These are phyloP conservation scores for Drosophila greeni DNA, from an alignment of 2,888 invertebrate genomes.

Conservation along the genomic window DNA sequence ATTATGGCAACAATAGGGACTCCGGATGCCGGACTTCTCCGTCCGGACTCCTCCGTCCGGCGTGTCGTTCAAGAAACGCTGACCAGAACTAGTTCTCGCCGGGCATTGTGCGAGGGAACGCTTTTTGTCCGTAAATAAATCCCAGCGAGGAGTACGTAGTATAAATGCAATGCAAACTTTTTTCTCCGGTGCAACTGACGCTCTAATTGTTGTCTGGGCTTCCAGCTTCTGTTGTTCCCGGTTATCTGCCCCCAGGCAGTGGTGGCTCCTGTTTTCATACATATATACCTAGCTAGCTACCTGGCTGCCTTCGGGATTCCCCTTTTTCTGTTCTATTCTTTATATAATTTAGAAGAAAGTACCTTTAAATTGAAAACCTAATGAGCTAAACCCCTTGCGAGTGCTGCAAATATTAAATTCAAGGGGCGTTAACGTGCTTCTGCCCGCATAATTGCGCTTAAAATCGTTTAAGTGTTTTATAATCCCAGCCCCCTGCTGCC, in stretches of 20 bases:
- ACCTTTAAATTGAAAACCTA: conserved; percentile 62
- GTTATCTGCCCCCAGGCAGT: conserved; percentile 25
- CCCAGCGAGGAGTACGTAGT: conserved; percentile 49
- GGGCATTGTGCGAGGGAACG: conserved; percentile 14
- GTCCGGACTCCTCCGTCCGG: conserved; percentile 12
- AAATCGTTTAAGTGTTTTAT: conserved; percentile 73
- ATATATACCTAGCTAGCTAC: conserved; percentile 14
- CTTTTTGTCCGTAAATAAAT: conserved; percentile 64
- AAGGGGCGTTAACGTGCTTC: conserved; percentile 58
- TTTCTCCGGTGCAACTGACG: conserved; percentile 70
- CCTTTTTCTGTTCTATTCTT: conserved; percentile 5
- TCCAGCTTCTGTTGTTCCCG: conserved; percentile 30
- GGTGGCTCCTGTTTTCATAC: conserved; percentile 22
- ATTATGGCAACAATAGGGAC: conserved; percentile 62
- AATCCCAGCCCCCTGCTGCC: conserved; percentile 58
- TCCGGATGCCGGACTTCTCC: conserved; percentile 44
- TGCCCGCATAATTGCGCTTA: conserved; percentile 72
- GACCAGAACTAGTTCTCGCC: conserved; percentile 39
- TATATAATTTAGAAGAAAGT: conserved; percentile 52
- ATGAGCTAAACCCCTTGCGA: conserved; percentile 50
- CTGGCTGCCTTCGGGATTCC: not conserved
- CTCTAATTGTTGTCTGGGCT: conserved; percentile 63
- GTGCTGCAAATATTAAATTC: conserved; percentile 57
- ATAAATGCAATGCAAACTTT: conserved; percentile 73
- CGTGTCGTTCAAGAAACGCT: conserved; percentile 34